Base-by-base conservation (phyloP, 2,113 vertebrate species). In the Calypte anna region DNA sequence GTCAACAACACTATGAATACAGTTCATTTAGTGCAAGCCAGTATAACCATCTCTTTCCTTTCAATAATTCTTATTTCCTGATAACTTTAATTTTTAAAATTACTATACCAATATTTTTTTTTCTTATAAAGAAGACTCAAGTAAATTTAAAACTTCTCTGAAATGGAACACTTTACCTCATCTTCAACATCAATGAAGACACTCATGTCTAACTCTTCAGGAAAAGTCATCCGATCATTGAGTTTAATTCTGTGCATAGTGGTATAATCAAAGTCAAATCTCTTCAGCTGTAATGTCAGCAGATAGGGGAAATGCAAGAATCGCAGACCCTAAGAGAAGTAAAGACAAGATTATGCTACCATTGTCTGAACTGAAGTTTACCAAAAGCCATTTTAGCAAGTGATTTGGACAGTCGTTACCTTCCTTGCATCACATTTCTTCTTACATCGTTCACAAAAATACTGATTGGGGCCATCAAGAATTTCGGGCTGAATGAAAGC, bases 191-290 rank as follows among this genome's bases (percentile, higher is more conserved):
- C 99, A 70, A 99, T 99, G 96, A 99, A 99, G 54, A 99, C 98
- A 94, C 98, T 99, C 99, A 99, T 99, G 96, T 99, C 99, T 66
- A 99, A 96, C 95, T 99, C 99, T 57, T 99, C 99, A 1, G 99
- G 99, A 97, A 99, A 99, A 78, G 99, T 99, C 99, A 99, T 99
- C 81, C 99, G 98, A 95, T 99, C 99, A 57, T 99, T 99, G 63
- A 99, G 97, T 94, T 99, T 99, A 97, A 99, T 99, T 90, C 99
- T 98, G 97, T 99, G 99, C 99, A 99, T 99, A 93, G 99, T 99
- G 97, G 99, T 99, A 96, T 99, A 99, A 98, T 99, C 99, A 40
- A 99, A 99, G 97, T 99, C 99, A 97, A 99, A 99, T 15, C 99
- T 98, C 97, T 99, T 99, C 95, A 99, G 98, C 95, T 99, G 99